Conservation (phyloP, 2,888 invertebrate species). For the Antitype chi region DNA sequence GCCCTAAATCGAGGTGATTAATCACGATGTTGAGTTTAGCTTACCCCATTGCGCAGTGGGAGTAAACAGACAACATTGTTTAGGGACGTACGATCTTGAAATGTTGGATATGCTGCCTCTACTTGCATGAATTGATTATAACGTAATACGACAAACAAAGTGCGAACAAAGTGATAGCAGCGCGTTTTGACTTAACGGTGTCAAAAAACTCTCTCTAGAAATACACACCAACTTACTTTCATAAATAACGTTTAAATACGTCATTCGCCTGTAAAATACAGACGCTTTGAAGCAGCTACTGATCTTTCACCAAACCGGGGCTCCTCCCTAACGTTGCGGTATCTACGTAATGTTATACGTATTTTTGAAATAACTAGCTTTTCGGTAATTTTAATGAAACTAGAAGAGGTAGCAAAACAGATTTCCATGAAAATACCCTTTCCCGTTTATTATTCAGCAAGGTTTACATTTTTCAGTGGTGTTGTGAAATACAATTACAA, state of each 20-base stretch:
- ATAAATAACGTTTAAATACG: not conserved
- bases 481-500: not conserved
- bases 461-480: not conserved
- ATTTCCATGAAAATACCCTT: not conserved
- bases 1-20: conserved; percentile 35
- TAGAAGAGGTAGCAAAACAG: not conserved
- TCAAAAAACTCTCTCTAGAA: not conserved
- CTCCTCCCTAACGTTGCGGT: not conserved
- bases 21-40: conserved; percentile 30
- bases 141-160: too few species aligned
- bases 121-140: not conserved
- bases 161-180: too few species aligned
- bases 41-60: not conserved
- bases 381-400: not conserved
- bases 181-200: not conserved
- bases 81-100: not conserved
- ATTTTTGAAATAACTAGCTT: not conserved
- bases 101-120: not conserved
- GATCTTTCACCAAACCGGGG: not conserved
- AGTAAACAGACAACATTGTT: conserved; percentile 20
- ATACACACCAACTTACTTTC: not conserved
- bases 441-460: conserved; percentile 1
- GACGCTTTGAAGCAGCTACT: not conserved
- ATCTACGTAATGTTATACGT: not conserved
- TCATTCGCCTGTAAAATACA: not conserved